These are phyloP conservation scores for Drosophila rubida DNA, from an alignment of 2,888 invertebrate species.

Conservation along the genomic window DNA sequence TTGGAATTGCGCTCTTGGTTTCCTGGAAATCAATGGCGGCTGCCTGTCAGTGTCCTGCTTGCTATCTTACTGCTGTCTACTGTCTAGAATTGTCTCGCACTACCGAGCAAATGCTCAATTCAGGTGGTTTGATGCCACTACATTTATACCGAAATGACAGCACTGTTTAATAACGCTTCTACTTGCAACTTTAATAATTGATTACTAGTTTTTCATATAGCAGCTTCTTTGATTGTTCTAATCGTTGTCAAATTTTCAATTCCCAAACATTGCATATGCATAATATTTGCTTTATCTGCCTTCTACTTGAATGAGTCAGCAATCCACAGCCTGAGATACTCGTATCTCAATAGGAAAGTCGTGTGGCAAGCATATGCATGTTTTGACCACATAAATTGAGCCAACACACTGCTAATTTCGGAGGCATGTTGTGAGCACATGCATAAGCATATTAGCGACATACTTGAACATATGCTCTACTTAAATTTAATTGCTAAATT, in stretches of 20 bases:
- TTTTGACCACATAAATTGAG: constrained; percentile 1
- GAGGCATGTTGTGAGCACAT: not conserved
- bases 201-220: not conserved
- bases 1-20: not conserved
- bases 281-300: not conserved
- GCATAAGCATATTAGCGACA: not conserved
- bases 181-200: not conserved
- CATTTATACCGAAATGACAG: too few relatives aligned
- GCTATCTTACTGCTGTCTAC: not conserved
- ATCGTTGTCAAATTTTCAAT: not conserved
- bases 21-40: not conserved
- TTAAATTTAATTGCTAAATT: constrained; percentile 14
- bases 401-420: not conserved
- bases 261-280: not conserved
- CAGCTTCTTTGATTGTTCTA: too few relatives aligned
- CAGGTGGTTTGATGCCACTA: not conserved
- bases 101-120: not conserved
- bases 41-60: too few relatives aligned
- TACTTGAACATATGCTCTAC: not conserved
- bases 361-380: not conserved
- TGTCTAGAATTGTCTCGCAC: not conserved
- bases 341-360: not conserved
- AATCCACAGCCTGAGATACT: too few relatives aligned
- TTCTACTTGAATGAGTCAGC: not conserved
- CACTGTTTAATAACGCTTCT: too few relatives aligned